These are phyloP conservation scores for Glossosoma conforme DNA, from an alignment of 1,140 invertebrate species.

Conservation along the genomic window DNA sequence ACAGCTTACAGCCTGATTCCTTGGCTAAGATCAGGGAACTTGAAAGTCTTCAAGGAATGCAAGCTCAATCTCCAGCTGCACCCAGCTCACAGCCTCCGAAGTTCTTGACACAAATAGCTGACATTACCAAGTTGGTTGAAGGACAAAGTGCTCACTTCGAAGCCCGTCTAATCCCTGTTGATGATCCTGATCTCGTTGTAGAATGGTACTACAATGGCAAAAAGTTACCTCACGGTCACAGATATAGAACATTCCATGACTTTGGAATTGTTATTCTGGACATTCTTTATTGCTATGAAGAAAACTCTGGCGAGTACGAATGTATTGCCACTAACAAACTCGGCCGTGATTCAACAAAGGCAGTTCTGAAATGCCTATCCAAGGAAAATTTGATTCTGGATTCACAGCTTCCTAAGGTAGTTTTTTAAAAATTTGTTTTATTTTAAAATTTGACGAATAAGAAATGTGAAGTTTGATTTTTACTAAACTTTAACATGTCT, in stretches of 20 bases:
- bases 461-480: too few relatives aligned
- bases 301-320: conserved; percentile 92
- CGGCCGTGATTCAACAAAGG: conserved; percentile 83
- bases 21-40: conserved; percentile 85
- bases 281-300: conserved; percentile 94
- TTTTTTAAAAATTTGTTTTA: conserved; percentile 2
- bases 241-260: conserved; percentile 94
- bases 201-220: conserved; percentile 95
- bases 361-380: conserved; percentile 79
- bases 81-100: conserved; percentile 77
- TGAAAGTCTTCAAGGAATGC: conserved; percentile 63
- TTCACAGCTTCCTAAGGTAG: conserved; percentile 85
- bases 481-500: conserved; percentile 1
- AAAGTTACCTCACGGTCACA: conserved; percentile 85
- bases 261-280: conserved; percentile 96
- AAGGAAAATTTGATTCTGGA: conserved; percentile 91
- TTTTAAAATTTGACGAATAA: neutral
- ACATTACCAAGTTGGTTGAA: conserved; percentile 79
- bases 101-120: conserved; percentile 82
- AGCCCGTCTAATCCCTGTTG: conserved; percentile 81
- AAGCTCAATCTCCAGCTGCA: conserved; percentile 57
- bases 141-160: conserved; percentile 94
- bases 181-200: conserved; percentile 88
- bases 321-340: conserved; percentile 88
- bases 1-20: conserved; percentile 92